Conservation (phyloP, 2,113 vertebrate species). For the Proterorhinus semilunaris region DNA sequence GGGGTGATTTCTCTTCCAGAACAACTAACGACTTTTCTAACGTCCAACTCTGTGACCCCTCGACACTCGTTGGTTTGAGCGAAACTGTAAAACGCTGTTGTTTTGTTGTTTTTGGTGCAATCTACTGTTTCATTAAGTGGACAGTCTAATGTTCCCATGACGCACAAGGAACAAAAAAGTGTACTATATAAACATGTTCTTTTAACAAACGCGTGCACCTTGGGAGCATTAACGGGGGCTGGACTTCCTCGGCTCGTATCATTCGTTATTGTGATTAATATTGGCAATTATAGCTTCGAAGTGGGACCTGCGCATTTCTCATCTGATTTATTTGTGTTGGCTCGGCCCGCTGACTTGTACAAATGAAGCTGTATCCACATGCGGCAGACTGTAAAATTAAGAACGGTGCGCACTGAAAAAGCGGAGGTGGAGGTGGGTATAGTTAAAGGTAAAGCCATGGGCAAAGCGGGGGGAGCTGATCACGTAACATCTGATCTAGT, state of each 20-base stretch:
- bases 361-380: constrained; percentile 52
- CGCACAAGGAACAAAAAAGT: constrained; percentile 19
- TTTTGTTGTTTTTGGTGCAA: constrained; percentile 8
- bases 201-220: constrained; percentile 45
- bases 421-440: not conserved
- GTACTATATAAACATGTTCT: constrained; percentile 16
- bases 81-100: not conserved
- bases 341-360: constrained; percentile 39
- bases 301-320: constrained; percentile 35
- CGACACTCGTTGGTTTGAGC: not conserved
- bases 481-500: too few relatives aligned
- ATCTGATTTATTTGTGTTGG: constrained; percentile 62
- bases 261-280: constrained; percentile 63
- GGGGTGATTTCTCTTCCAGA: constrained; percentile 24
- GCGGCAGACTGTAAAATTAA: constrained; percentile 62
- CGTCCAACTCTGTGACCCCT: constrained; percentile 6
- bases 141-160: constrained; percentile 1
- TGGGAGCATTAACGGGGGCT: constrained; percentile 37
- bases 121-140: constrained; percentile 6
- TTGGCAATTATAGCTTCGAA: constrained; percentile 41
- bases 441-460: too few relatives aligned
- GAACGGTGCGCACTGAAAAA: constrained; percentile 41
- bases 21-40: constrained; percentile 15
- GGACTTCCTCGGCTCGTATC: constrained; percentile 18
- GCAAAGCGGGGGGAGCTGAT: too few relatives aligned